Percentiles rank a stretch among this genome's conserved stretches.
These are phyloP conservation scores for Margaritifera margaritifera DNA, from an alignment of 2,888 invertebrate species.

Conservation along the genomic window DNA sequence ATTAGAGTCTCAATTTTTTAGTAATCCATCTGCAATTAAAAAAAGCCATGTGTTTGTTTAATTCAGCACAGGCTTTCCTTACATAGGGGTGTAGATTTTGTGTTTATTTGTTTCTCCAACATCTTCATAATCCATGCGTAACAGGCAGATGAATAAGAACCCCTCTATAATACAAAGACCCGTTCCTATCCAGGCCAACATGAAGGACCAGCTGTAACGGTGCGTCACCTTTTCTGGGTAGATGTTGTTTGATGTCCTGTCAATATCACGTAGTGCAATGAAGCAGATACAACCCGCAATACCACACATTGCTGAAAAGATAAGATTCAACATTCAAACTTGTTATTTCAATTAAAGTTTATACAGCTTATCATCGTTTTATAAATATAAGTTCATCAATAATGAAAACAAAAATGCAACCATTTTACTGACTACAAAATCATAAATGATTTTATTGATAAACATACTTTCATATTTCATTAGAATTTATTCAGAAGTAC, in stretches of 20 bases:
- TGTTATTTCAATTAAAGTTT: too few relatives aligned
- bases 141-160: conserved; percentile 51
- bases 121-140: conserved; percentile 50
- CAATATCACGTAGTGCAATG: conserved; percentile 57
- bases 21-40: too few relatives aligned
- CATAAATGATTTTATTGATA: too few relatives aligned
- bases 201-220: conserved; percentile 58
- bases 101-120: conserved; percentile 46
- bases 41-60: too few relatives aligned
- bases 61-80: too few relatives aligned
- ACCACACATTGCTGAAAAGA: conserved; percentile 53
- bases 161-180: conserved; percentile 50
- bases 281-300: conserved; percentile 60
- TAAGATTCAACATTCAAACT: not conserved
- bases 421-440: too few relatives aligned
- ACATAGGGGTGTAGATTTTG: conserved; percentile 8
- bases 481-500: too few relatives aligned
- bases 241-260: conserved; percentile 34
- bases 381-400: too few relatives aligned
- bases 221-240: conserved; percentile 36
- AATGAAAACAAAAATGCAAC: too few relatives aligned
- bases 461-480: too few relatives aligned
- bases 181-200: conserved; percentile 55
- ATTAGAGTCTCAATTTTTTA: too few relatives aligned
- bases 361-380: too few relatives aligned